These are phyloP conservation scores for Coracopsis vasa DNA, from an alignment of 2,113 vertebrate species.

Conservation along the genomic window DNA sequence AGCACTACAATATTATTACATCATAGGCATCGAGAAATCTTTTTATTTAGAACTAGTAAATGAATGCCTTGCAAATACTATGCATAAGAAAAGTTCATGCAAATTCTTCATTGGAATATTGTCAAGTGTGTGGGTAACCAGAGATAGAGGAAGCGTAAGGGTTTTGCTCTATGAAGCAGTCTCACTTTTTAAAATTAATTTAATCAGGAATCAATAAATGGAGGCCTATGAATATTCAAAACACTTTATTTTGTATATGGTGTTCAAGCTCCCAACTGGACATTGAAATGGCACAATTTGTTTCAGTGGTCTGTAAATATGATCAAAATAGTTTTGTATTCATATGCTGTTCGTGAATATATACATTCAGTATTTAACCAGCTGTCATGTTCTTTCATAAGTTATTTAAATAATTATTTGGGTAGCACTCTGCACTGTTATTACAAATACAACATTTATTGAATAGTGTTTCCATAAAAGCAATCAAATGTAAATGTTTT, in stretches of 20 bases:
- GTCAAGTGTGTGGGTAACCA: neutral
- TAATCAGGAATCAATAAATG: neutral
- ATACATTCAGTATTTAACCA: neutral
- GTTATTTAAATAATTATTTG: neutral
- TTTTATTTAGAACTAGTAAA: neutral
- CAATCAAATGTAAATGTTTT: neutral
- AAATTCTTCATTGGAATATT: neutral
- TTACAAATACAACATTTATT: neutral
- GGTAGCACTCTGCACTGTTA: neutral
- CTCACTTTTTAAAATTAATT: neutral
- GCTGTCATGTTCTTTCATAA: neutral
- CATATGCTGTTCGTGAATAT: neutral
- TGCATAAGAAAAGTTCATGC: neutral
- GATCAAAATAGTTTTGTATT: neutral
- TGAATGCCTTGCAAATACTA: neutral
- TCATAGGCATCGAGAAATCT: accelerated
- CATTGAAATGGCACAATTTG: neutral
- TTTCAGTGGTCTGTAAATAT: neutral
- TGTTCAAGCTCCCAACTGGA: neutral
- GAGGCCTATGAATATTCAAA: neutral
- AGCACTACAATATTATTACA: neutral
- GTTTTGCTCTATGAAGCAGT: neutral
- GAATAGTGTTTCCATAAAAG: neutral
- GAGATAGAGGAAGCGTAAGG: accelerated
- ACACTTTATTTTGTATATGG: neutral